Base-by-base conservation (phyloP, 2,888 invertebrate genomes). In the Ceratothoa steindachneri region DNA sequence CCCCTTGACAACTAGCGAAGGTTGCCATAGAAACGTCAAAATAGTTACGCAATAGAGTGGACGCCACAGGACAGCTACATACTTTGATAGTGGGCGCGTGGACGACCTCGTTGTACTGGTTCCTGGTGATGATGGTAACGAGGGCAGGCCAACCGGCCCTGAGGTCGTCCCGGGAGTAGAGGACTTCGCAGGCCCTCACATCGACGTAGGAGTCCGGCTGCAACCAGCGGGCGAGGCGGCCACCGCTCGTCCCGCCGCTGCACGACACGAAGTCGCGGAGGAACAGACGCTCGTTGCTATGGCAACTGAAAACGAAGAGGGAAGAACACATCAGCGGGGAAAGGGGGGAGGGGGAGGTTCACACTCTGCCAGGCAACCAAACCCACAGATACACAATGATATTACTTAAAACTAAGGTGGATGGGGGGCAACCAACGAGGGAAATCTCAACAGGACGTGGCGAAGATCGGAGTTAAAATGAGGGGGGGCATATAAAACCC, bases 151-250 rank as follows among this genome's bases (percentile, higher is more conserved):
- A 92, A 68, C 93, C 93, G 82, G 91, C 92, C 69, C 91, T 88
- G 81, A 87, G 81, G 41, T 85, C 84, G 29, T 87, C 86, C 69
- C 89, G 86, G 31, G 91, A 90, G 82, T 91, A 90, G 77, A 91
- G 87, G 71, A 96, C 88, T 85, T 95, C 93, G 84, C 95, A 95
- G 83, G 91, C 91, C 76, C 88, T 84, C 0, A 96, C 93, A 85
- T 97, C 97, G 67, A 97, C 91, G 81, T 92, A 91, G 29, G 96
- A 90, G 82, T 94, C 93, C 0, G 96, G 95, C 83, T 96, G 94
- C 73, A 98, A 86, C 97, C 97, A 98, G 83, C 93, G 90, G 0
- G 97, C 96, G 80, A 98, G 86, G 71, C 97, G 88, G 2, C 95
- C 97, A 0, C 98, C 97, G 82, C 90, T 90, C 0, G 94, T 93